Conservation (phyloP, 1,140 invertebrate species). For the Leptinotarsa lineolata region DNA sequence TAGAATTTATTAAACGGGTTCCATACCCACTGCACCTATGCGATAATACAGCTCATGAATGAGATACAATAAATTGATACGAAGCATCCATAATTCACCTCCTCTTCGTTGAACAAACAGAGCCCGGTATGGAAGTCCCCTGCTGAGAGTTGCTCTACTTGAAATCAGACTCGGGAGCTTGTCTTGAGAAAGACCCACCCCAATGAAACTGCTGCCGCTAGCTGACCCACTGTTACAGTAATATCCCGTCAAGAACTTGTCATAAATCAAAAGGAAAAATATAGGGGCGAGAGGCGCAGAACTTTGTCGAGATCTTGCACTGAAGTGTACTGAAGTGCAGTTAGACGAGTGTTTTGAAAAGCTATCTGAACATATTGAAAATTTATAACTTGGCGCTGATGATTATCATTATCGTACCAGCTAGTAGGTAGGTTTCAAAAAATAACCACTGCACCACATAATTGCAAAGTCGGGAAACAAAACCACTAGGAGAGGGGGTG, state of each 20-base stretch:
- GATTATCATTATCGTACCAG: too few species aligned
- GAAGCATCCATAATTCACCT: conserved; percentile 11
- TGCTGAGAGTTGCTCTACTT: conserved; percentile 23
- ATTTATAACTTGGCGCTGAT: too few species aligned
- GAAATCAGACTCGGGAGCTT: conserved; percentile 22
- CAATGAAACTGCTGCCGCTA: neutral
- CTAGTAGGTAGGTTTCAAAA: too few species aligned
- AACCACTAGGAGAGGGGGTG: too few species aligned
- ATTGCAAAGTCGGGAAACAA: too few species aligned
- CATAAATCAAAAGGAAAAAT: neutral
- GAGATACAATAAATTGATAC: conserved; percentile 15
- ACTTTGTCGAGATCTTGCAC: neutral
- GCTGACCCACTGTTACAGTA: conserved; percentile 23
- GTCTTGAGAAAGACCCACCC: conserved; percentile 9
- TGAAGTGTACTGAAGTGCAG: too few species aligned
- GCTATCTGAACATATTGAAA: too few species aligned
- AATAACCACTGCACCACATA: too few species aligned
- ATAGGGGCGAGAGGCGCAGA: neutral
- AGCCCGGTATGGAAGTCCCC: conserved; percentile 6
- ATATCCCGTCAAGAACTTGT: conserved; percentile 20
- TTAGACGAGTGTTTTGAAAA: too few species aligned
- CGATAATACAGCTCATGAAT: conserved; percentile 3
- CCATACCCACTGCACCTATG: too few species aligned
- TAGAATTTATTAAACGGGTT: too few species aligned
- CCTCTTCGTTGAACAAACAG: conserved; percentile 10